Evolutionary conservation across 2,113 vertebrate species (phyloP).

Genomic region (Neogale vison): DNA sequence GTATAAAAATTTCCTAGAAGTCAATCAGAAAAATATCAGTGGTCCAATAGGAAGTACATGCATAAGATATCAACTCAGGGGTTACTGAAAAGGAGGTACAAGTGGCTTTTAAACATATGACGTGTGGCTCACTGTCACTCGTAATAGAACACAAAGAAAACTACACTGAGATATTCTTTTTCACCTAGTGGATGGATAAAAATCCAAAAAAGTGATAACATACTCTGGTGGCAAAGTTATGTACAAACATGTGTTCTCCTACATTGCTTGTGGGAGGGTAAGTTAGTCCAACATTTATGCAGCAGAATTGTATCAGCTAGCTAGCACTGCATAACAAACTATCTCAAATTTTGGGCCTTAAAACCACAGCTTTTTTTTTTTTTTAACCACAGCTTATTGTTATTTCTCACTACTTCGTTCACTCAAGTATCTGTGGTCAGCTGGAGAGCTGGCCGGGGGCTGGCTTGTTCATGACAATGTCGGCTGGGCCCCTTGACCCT

Average conservation of each 20-base stretch:
- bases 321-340: neutral
- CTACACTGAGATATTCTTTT: neutral
- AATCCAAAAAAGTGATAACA: neutral
- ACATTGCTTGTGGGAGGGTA: neutral
- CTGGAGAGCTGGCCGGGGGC: neutral
- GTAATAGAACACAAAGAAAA: slow-evolving; percentile 20
- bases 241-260: neutral
- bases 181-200: neutral
- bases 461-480: neutral
- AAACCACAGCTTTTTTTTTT: neutral
- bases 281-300: neutral
- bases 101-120: slow-evolving; percentile 2
- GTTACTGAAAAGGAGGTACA: slow-evolving; percentile 1
- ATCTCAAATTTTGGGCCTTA: neutral
- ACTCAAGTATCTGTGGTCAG: neutral
- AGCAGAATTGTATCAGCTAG: neutral
- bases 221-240: neutral
- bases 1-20: slow-evolving; percentile 29
- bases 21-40: slow-evolving; percentile 28
- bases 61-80: neutral
- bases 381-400: neutral
- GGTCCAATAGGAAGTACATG: neutral
- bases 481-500: neutral
- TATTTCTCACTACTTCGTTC: neutral
- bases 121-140: neutral